These are phyloP conservation scores for Charaxes varanes DNA, from an alignment of 1,140 invertebrate species.

Conservation along the genomic window DNA sequence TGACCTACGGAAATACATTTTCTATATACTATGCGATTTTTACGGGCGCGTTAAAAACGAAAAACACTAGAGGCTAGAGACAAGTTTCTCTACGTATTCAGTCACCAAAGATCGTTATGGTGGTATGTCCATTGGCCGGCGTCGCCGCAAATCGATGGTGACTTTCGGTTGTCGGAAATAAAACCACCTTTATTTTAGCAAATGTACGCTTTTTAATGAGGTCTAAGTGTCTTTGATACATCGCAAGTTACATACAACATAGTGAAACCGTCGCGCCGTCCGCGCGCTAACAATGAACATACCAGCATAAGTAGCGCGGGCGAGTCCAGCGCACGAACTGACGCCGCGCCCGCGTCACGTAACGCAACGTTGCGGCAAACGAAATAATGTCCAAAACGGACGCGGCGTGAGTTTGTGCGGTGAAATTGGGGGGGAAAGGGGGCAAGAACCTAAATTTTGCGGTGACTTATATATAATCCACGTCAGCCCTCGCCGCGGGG, in stretches of 20 bases:
- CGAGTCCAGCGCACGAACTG: background rate
- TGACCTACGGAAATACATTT: constrained; percentile 17
- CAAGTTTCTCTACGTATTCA: constrained; percentile 8
- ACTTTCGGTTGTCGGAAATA: constrained; percentile 40
- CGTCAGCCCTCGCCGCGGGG: background rate
- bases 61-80: too few species aligned
- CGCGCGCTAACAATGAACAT: constrained; percentile 53
- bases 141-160: constrained; percentile 18
- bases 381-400: constrained; percentile 1
- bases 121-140: constrained; percentile 57
- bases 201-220: constrained; percentile 63
- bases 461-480: constrained; percentile 11
- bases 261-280: constrained; percentile 22
- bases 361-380: background rate
- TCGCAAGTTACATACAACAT: constrained; percentile 39
- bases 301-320: constrained; percentile 44
- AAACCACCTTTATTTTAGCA: constrained; percentile 54
- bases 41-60: too few species aligned
- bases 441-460: constrained; percentile 17
- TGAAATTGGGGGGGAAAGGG: constrained; percentile 2
- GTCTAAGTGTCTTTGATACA: constrained; percentile 62
- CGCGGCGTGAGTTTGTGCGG: background rate
- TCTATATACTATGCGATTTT: too few species aligned
- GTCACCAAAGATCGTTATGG: constrained; percentile 40
- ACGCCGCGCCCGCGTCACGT: background rate